Evolutionary conservation across 2,888 invertebrate genomes (phyloP).

Genomic region (Luperina testacea): DNA sequence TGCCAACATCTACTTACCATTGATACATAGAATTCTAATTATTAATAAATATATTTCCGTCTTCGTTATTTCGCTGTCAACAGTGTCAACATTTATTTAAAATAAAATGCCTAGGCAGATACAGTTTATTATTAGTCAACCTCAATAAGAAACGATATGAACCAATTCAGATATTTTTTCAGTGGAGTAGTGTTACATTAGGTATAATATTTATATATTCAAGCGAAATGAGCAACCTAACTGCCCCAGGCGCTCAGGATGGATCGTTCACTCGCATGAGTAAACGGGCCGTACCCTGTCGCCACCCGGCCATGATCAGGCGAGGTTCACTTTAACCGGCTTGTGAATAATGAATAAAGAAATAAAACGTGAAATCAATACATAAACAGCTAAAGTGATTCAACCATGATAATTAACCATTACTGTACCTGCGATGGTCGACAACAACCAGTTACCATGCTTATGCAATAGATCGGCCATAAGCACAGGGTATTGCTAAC

Average conservation of each 20-base stretch:
- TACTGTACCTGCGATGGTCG: conserved; percentile 6
- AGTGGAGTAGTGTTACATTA: neutral
- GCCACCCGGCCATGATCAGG: conserved; percentile 18
- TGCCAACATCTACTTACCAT: neutral
- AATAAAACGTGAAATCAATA: conserved; percentile 33
- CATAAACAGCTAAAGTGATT: neutral
- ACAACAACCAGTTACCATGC: conserved; percentile 23
- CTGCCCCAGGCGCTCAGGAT: conserved; percentile 11
- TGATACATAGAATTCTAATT: neutral
- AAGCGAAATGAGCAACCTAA: conserved; percentile 27
- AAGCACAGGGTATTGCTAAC: conserved; percentile 8
- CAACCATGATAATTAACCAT: conserved; percentile 33
- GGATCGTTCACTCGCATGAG: conserved; percentile 41
- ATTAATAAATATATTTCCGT: neutral
- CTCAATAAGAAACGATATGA: no score
- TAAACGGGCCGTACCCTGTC: conserved; percentile 7
- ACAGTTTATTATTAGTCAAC: no score
- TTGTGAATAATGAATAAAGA: conserved; percentile 42
- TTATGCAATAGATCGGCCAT: conserved; percentile 35
- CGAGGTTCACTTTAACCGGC: conserved; percentile 29
- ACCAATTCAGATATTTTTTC: neutral
- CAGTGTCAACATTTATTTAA: neutral
- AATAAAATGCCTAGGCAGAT: no score
- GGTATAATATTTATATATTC: neutral
- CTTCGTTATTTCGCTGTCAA: neutral